Evolutionary conservation across 1,140 invertebrate species (phyloP).

Genomic region (Coenobita brevimanus): DNA sequence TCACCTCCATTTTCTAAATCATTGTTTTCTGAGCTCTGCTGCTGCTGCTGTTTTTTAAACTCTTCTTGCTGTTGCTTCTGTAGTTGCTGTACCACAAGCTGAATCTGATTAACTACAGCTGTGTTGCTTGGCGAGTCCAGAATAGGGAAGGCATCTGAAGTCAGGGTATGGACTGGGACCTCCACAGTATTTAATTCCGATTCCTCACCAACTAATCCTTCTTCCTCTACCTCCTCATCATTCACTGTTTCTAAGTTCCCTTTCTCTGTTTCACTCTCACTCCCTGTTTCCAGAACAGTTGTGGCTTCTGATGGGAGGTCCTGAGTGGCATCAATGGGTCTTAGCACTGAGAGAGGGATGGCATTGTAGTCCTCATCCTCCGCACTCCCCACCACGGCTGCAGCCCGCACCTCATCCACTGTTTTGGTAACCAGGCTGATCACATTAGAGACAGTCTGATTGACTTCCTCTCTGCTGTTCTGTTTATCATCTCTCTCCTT

Average conservation of each 20-base stretch:
- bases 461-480: constrained; percentile 3
- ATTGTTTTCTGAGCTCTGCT: too few species aligned
- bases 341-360: background rate
- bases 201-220: background rate
- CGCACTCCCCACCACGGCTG: background rate
- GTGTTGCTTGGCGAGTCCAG: constrained; percentile 34
- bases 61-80: constrained; percentile 29
- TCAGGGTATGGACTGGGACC: too few species aligned
- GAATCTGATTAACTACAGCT: constrained; percentile 46
- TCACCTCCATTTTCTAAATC: background rate
- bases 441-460: constrained; percentile 25
- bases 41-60: background rate
- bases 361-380: constrained; percentile 1
- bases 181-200: background rate
- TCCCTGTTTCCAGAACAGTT: too few species aligned
- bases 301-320: too few species aligned
- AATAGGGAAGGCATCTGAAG: background rate
- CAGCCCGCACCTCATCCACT: constrained; percentile 20
- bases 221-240: background rate
- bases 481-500: constrained; percentile 1
- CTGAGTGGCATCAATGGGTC: background rate
- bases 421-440: constrained; percentile 34
- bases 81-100: constrained; percentile 38
- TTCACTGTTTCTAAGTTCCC: too few species aligned
- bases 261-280: too few species aligned